Evolutionary conservation across 2,888 invertebrate genomes (phyloP).

Genomic region (Iphiclides podalirius): DNA sequence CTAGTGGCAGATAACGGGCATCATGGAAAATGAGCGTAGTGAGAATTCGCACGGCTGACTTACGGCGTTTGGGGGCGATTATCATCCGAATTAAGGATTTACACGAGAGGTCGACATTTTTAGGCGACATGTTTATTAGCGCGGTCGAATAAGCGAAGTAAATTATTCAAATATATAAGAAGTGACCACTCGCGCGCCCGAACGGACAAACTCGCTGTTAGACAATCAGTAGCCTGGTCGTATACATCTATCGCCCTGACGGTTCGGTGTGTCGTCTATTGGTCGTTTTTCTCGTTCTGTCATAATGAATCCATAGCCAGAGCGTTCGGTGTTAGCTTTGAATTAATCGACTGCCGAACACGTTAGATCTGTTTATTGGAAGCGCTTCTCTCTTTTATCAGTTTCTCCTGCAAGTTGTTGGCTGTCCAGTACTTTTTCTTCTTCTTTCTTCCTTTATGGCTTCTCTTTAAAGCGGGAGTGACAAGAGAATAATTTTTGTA

Average conservation of each 20-base stretch:
- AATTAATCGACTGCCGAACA: neutral
- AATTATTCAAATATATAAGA: conserved; percentile 60
- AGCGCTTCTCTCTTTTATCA: too few species aligned
- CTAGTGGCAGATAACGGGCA: neutral
- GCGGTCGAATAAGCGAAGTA: conserved; percentile 46
- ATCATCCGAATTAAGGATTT: conserved; percentile 44
- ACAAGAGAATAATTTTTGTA: too few species aligned
- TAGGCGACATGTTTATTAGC: conserved; percentile 42
- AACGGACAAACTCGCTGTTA: conserved; percentile 1
- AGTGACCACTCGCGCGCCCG: conserved; percentile 37
- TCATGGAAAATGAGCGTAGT: conserved; percentile 20
- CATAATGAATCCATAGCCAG: neutral
- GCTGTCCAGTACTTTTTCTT: too few species aligned
- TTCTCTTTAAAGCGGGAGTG: too few species aligned
- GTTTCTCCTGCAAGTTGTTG: too few species aligned
- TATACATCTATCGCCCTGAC: neutral
- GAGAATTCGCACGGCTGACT: conserved; percentile 27
- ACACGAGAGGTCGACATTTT: conserved; percentile 41
- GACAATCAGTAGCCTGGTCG: conserved; percentile 9
- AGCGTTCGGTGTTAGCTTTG: neutral
- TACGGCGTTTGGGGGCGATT: conserved; percentile 43
- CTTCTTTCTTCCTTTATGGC: too few species aligned
- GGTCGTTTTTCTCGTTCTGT: neutral
- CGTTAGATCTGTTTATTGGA: too few species aligned
- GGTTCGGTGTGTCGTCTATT: too few species aligned